Percentiles rank a stretch among this genome's conserved stretches.
Conservation (phyloP, 1,140 invertebrate species). For the Galleria mellonella region DNA sequence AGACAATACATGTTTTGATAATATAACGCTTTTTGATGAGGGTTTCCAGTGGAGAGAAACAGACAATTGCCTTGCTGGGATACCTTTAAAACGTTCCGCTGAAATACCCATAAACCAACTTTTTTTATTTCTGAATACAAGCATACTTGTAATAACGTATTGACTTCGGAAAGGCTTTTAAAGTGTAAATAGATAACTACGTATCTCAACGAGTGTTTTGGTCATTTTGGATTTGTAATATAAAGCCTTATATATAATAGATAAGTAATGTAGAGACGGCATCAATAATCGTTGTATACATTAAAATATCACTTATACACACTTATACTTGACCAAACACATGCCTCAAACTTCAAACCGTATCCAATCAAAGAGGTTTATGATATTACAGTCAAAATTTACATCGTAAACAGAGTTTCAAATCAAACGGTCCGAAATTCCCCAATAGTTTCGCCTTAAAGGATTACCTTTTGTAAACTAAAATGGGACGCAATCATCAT, state of each 20-base stretch:
- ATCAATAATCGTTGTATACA: no score
- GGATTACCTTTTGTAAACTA: conserved; percentile 73
- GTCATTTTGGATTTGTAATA: no score
- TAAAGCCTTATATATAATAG: no score
- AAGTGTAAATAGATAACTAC: no score
- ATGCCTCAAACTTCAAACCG: conserved; percentile 21
- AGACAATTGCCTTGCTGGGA: conserved; percentile 1
- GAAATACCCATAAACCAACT: no score
- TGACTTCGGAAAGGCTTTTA: no score
- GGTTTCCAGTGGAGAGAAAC: conserved; percentile 18
- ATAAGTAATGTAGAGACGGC: no score
- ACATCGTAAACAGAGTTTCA: conserved; percentile 66
- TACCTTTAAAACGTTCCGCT: no score
- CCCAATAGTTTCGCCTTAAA: conserved; percentile 61
- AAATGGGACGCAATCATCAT: conserved; percentile 70
- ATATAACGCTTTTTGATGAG: conserved; percentile 50
- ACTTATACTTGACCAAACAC: no score
- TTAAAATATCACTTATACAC: no score
- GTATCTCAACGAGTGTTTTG: no score
- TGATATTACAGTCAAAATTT: conserved; percentile 68
- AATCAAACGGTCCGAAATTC: conserved; percentile 56
- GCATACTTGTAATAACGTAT: no score
- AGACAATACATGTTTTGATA: conserved; percentile 59
- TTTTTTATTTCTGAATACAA: neutral
- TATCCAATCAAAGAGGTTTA: conserved; percentile 68